These are phyloP conservation scores for Acronicta psi DNA, from an alignment of 2,888 invertebrate species.

Conservation along the genomic window DNA sequence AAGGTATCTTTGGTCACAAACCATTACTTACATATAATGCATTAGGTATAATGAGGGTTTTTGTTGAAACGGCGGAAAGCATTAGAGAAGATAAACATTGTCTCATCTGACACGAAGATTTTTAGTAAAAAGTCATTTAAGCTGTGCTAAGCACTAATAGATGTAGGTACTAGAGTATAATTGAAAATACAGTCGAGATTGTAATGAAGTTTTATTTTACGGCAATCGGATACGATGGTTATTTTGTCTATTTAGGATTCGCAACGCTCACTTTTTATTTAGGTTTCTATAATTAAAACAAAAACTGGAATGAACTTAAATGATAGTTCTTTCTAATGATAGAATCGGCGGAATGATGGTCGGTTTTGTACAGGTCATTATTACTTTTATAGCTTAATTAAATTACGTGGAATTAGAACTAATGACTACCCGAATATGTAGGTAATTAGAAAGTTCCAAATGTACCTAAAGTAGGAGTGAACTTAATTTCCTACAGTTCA, in stretches of 20 bases:
- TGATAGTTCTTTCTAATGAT: background rate
- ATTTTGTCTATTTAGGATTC: background rate
- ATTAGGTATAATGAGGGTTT: slow-evolving; percentile 15
- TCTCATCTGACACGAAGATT: background rate
- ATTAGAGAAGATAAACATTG: background rate
- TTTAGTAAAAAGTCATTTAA: slow-evolving; percentile 12
- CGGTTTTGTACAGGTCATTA: background rate
- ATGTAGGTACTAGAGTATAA: background rate
- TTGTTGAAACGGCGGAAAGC: slow-evolving; percentile 10
- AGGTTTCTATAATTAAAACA: slow-evolving; percentile 3
- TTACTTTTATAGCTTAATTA: background rate
- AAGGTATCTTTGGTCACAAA: background rate
- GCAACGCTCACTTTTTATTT: background rate
- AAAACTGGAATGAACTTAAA: slow-evolving; percentile 1
- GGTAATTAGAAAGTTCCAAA: slow-evolving; percentile 1
- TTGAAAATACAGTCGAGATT: slow-evolving; percentile 6
- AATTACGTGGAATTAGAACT: background rate
- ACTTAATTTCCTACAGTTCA: background rate
- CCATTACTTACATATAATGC: background rate
- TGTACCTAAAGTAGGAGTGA: background rate
- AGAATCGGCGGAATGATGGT: background rate
- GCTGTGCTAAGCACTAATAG: slow-evolving; percentile 1
- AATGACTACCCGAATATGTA: background rate
- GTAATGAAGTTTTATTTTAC: slow-evolving; percentile 18
- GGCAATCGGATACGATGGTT: slow-evolving; percentile 13